Base-by-base conservation (phyloP, 2,888 invertebrate species). In the Willowsia nigromaculata region DNA sequence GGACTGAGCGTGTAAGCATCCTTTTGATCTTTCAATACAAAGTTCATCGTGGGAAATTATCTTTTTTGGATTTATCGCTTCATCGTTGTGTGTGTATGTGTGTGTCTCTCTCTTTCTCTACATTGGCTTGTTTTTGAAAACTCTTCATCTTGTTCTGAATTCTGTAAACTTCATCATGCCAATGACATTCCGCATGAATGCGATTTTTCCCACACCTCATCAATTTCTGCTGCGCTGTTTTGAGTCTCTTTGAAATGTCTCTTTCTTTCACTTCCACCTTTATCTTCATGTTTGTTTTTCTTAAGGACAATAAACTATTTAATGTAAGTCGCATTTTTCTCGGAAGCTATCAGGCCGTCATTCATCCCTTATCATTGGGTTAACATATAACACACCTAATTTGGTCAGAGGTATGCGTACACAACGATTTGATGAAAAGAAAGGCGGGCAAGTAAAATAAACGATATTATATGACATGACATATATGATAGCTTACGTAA, bases 31-130 rank as follows among this genome's bases (percentile, higher is more conserved):
- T 37, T 9, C 40, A 43, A 47, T 74, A 74, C 47, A 74, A 74
- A 74, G 74, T 74, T 74, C 74, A 74, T 13, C 74, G 47, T 74
- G 47, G 27, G 47, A 40, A 47, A 18, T 71, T 71, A 71, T 71
- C 27, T 74, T 27, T 25, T 3, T 25, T 7, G 43, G 13, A 71
- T n/a, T 65, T 71, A 71, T 74, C 37, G 7, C 18, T 68, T 18
- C 33, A 30, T 62, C 62, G 5, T 27, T 30, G n/a, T n/a, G n/a
- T n/a, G n/a, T n/a, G n/a, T n/a, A n/a, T n/a, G n/a, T 59, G 59
- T 25, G 27, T 25, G 59, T 27, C 6, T 59, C 6, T 18, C 18
- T 7, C 6, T 53, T 18, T 1, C 25, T 25, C 27, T 59, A 25
- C 11, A 22, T n/a, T n/a, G n/a, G n/a, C n/a, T n/a, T n/a, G n/a